Evolutionary conservation across 2,888 invertebrate genomes (phyloP), one percentile per base, ranked within the genome.

Genomic region (Eupithecia dodoneata): DNA sequence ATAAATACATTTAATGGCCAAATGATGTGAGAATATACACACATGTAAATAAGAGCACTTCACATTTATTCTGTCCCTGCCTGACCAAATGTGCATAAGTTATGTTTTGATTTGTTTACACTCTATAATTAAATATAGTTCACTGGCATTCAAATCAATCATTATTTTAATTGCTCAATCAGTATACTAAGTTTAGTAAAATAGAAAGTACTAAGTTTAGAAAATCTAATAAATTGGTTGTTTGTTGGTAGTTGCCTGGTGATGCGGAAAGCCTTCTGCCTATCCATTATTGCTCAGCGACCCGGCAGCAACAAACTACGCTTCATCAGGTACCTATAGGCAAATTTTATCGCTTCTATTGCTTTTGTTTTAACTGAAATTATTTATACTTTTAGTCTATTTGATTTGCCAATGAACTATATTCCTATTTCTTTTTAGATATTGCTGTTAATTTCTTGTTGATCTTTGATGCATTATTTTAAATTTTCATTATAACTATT

Each of bases 261-360:
- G 95, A 95, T 94, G 95, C 95, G 94, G 95, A 95, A 95, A 95
- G 95, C 94, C 95, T 95, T 95, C 95, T 95, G 95, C 95, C 95
- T 92, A 95, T 95, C 93, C 95, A 95, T 95, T 95, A 95, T 95
- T 95, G 95, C 95, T 95, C 95, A 95, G 95, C 95, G 95, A 95
- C 95, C 94, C 95, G 95, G 94, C 95, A 95, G 94, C 95, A 95
- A 94, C 95, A 95, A 95, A 94, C 95, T 95, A 94, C 95, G 92
- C 95, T 95, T 93, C 95, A 95, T 94, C 95, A 95, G 95, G 95
- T 95, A 72, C 72, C 72, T 72, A 95, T 94, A 94, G 94, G 94
- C 92, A 93, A 92, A 93, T 93, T 93, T 93, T 93, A 91, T 92
- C 85, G 85, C 87, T 91, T 89, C 86, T 87, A 76, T 78, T 74